phyloP scores from a whole-genome alignment of 2,797 vertebrate species.

The Ammospiza maritima region DNA sequence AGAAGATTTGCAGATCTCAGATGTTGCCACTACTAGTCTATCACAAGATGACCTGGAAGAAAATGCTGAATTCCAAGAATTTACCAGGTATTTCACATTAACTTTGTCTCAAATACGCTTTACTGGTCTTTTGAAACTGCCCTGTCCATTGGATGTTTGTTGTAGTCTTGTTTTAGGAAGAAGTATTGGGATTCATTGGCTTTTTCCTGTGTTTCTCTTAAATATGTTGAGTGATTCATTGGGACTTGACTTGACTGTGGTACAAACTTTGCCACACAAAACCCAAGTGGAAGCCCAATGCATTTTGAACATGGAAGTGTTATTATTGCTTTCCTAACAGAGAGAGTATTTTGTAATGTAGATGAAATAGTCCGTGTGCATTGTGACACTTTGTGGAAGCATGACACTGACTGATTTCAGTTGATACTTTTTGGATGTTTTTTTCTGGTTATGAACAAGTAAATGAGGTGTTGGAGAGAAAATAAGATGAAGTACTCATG shows the following conservation, averaged over 20 bases:
- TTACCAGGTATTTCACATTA: constrained; percentile 63
- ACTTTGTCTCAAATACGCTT: background rate
- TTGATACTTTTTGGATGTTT: background rate
- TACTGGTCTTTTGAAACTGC: background rate
- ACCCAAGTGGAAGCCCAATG: background rate
- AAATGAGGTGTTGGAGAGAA: background rate
- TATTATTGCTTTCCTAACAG: background rate
- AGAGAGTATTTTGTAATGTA: background rate
- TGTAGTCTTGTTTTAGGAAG: background rate
- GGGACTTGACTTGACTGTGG: background rate
- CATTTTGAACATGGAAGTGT: background rate
- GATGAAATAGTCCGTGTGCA: background rate
- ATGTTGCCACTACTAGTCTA: background rate
- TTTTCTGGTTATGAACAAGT: background rate
- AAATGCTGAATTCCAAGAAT: constrained; percentile 25
- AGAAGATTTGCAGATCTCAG: constrained; percentile 54
- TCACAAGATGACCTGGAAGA: constrained; percentile 71
- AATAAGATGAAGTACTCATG: background rate
- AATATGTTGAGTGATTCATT: background rate
- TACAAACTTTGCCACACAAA: background rate
- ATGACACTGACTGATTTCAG: background rate
- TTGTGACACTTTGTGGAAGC: background rate
- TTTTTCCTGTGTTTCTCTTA: background rate
- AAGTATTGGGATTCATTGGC: background rate
- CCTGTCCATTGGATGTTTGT: background rate